Percentiles rank a stretch among this genome's conserved stretches.
These are phyloP conservation scores for Archilochus colubris DNA, from an alignment of 2,113 vertebrate genomes.

Conservation along the genomic window DNA sequence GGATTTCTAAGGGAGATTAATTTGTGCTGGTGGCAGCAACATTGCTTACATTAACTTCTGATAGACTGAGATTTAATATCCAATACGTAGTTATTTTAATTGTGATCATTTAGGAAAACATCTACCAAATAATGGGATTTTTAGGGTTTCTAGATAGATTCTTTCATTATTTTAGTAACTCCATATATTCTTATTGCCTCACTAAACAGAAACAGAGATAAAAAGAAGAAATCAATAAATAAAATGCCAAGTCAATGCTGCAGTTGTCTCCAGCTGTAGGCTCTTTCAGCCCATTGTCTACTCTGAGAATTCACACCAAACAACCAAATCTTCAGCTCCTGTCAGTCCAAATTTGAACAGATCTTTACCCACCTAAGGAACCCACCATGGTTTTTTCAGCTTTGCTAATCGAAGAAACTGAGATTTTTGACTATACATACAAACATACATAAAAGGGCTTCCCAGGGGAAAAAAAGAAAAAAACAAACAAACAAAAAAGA, in stretches of 20 bases:
- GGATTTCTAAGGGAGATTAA: background rate
- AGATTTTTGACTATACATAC: background rate
- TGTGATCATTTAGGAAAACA: background rate
- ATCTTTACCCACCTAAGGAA: background rate
- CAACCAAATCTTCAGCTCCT: background rate
- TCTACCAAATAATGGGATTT: background rate
- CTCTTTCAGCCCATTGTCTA: background rate
- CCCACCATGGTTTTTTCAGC: background rate
- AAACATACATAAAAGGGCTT: background rate
- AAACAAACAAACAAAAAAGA: no score
- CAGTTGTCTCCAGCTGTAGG: background rate
- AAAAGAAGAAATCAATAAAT: background rate
- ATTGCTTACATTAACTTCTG: background rate
- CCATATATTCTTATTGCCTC: background rate
- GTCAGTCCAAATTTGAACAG: background rate
- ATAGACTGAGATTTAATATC: background rate
- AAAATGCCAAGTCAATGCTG: background rate
- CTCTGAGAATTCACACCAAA: background rate
- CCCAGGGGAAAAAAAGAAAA: background rate
- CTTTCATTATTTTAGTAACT: background rate
- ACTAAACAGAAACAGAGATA: background rate
- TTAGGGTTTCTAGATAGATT: background rate
- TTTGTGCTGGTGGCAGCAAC: background rate
- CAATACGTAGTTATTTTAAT: background rate
- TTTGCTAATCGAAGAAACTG: background rate